These are phyloP conservation scores for Mugil cephalus DNA, from an alignment of 2,113 vertebrate genomes.

Conservation along the genomic window DNA sequence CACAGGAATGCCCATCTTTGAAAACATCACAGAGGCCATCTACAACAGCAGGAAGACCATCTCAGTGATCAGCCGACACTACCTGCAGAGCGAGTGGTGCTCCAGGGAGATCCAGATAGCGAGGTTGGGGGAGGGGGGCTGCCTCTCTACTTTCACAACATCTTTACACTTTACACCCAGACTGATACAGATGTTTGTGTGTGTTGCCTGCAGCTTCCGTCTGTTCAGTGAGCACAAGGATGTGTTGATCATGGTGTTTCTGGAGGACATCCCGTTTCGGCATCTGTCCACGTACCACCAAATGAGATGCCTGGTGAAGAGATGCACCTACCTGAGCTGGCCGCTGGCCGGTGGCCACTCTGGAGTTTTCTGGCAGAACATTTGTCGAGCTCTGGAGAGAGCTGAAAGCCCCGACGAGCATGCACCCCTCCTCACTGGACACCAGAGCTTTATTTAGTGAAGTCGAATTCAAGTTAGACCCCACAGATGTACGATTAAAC, in stretches of 20 bases:
- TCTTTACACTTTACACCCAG: too few relatives aligned
- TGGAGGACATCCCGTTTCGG: conserved; percentile 69
- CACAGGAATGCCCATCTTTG: conserved; percentile 70
- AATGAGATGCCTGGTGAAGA: conserved; percentile 72
- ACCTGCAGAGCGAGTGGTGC: conserved; percentile 78
- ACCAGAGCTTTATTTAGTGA: too few relatives aligned
- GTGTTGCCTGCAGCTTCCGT: conserved; percentile 45
- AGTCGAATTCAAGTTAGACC: too few relatives aligned
- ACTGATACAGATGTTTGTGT: too few relatives aligned
- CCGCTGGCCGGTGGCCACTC: conserved; percentile 47
- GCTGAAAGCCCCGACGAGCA: neutral
- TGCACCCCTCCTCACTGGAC: conserved; percentile 1
- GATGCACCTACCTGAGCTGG: conserved; percentile 70
- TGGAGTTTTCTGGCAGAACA: conserved; percentile 75
- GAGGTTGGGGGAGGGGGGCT: conserved; percentile 30
- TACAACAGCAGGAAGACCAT: conserved; percentile 77
- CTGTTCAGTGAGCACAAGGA: conserved; percentile 77
- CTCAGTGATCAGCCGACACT: conserved; percentile 70
- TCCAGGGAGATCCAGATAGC: conserved; percentile 57
- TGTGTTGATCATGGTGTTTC: conserved; percentile 73
- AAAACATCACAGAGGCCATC: conserved; percentile 79
- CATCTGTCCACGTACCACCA: conserved; percentile 65
- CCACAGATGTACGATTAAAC: too few relatives aligned
- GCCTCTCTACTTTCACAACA: neutral
- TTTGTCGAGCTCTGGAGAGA: conserved; percentile 64